Evolutionary conservation across 2,888 invertebrate genomes (phyloP), one percentile per base, ranked within the genome.

Genomic region (Kryphioiulus occultus): DNA sequence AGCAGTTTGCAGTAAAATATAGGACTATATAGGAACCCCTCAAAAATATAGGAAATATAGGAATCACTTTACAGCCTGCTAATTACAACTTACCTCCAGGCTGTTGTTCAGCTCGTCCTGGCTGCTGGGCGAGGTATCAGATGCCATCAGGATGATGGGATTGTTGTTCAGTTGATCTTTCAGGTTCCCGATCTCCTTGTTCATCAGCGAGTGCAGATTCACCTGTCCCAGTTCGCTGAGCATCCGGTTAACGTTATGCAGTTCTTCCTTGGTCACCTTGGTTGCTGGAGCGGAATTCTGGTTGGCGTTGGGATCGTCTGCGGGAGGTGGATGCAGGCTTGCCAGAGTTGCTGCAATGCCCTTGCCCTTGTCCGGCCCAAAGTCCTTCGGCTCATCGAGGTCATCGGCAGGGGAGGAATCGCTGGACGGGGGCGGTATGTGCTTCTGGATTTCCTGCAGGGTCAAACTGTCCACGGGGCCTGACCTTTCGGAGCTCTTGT

Each of bases 91-190:
- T n/a, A 42, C 87, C 15, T 85, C 85, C 44, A 84, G 17, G n/a
- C 83, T 44, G 30, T 85, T 83, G 39, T 87, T 87, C 19, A 87
- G 22, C 90, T 93, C 93, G 90, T 94, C 94, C 86, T 90, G 90
- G 32, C 86, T 88, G n/a, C 82, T 78, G 30, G 86, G 32, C 78
- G 89, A 30, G 10, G 87, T 89, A 42, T 84, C 89, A 78, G 88
- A 78, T 10, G 88, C 88, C 82, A 88, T 78, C 88, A 89, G 88
- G 68, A 89, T 88, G 44, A 89, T 88, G 85, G 89, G 89, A 87
- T 89, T 89, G 83, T 89, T 88, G 84, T 88, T 89, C 35, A 89
- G 86, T 87, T 89, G 85, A 85, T 89, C 89, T 84, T 88, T 89
- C 59, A 88, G 85, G 39, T 86, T 88, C 26, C 85, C 83, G 39